phyloP scores from a whole-genome alignment of 2,888 invertebrate species.

The Raillietiella orientalis region DNA sequence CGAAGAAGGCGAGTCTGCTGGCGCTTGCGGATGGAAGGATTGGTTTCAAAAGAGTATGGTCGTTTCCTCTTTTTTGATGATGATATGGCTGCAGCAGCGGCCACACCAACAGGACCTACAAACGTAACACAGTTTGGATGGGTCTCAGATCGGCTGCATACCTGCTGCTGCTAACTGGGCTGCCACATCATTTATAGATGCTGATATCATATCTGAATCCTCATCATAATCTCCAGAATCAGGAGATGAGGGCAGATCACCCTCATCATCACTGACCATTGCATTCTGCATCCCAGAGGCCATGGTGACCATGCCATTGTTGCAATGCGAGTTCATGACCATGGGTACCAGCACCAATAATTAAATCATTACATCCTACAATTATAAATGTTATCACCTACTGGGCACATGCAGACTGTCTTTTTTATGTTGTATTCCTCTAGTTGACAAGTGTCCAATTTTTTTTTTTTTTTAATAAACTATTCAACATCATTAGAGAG shows the following conservation, averaged over 20 bases:
- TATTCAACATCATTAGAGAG: no score
- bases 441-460: no score
- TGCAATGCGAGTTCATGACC: no score
- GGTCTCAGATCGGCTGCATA: constrained; percentile 12
- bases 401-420: no score
- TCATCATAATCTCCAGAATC: constrained; percentile 30
- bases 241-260: constrained; percentile 45
- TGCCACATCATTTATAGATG: constrained; percentile 57
- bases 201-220: constrained; percentile 44
- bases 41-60: constrained; percentile 84
- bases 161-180: constrained; percentile 86
- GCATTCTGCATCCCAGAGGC: no score
- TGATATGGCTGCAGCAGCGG: constrained; percentile 82
- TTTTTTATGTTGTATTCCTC: no score
- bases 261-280: constrained; percentile 33
- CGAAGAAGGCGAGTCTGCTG: constrained; percentile 73
- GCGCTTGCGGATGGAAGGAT: constrained; percentile 76
- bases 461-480: no score
- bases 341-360: no score
- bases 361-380: no score
- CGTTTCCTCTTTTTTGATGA: constrained; percentile 80
- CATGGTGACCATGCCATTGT: no score
- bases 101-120: constrained; percentile 68
- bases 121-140: background rate
- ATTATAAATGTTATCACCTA: no score